A percentile compares a stretch with the other conserved stretches of the same genome.
Conservation (phyloP, 2,113 vertebrate species). For the Indicator indicator region DNA sequence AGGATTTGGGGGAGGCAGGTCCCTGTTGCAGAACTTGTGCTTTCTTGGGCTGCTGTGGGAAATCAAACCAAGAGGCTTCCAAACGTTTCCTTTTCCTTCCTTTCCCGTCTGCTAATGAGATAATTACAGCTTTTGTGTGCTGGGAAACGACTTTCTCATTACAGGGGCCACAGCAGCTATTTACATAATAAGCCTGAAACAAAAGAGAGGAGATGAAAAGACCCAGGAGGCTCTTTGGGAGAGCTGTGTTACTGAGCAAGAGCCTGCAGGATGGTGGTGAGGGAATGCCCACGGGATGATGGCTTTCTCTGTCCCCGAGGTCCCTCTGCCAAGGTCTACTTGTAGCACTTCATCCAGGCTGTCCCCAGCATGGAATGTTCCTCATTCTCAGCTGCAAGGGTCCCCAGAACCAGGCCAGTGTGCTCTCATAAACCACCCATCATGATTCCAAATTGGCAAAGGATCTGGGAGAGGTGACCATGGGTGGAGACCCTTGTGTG, state of each 20-base stretch:
- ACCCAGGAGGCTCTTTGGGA: background rate
- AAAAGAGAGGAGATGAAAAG: slow-evolving; percentile 57
- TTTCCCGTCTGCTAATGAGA: slow-evolving; percentile 62
- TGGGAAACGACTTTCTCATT: slow-evolving; percentile 63
- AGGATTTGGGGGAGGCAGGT: background rate
- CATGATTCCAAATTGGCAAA: accelerated
- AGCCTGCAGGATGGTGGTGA: background rate
- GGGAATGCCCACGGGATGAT: background rate
- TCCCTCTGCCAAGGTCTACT: background rate
- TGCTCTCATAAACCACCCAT: accelerated
- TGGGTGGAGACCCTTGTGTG: accelerated
- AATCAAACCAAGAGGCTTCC: background rate
- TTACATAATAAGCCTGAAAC: slow-evolving; percentile 62
- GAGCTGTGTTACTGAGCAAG: background rate
- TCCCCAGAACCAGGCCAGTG: background rate
- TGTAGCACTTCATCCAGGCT: background rate
- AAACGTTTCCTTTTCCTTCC: slow-evolving; percentile 40
- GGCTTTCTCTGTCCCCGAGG: background rate
- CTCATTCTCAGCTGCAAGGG: background rate
- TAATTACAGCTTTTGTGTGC: slow-evolving; percentile 72
- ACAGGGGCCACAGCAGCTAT: slow-evolving; percentile 40
- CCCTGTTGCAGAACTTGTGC: accelerated
- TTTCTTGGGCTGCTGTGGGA: slow-evolving; percentile 1
- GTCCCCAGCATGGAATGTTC: background rate
- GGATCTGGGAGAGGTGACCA: background rate